phyloP scores from a whole-genome alignment of 1,140 invertebrate genomes.

The Scylla paramamosain region DNA sequence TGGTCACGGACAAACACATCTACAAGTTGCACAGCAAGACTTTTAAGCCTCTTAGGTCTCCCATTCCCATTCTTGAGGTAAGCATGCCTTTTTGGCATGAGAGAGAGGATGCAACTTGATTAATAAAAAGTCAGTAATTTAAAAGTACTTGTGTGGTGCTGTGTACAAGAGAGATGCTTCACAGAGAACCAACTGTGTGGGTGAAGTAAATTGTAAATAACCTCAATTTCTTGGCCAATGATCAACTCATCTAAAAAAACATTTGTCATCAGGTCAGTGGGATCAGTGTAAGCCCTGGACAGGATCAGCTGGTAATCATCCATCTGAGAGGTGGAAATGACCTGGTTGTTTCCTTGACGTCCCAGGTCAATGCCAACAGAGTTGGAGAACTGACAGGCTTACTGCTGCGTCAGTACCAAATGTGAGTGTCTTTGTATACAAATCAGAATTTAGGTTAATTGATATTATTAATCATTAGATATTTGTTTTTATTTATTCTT shows the following conservation, averaged over 20 bases:
- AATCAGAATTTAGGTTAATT: background rate
- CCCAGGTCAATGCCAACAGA: conserved; percentile 81
- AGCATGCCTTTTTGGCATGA: conserved; percentile 72
- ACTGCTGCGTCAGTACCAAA: conserved; percentile 81
- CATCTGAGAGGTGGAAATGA: conserved; percentile 94
- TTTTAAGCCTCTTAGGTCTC: conserved; percentile 93
- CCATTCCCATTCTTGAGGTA: conserved; percentile 88
- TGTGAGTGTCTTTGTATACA: conserved; percentile 78
- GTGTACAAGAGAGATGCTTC: background rate
- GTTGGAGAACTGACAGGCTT: conserved; percentile 93
- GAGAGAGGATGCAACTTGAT: background rate
- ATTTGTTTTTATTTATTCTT: too few relatives aligned
- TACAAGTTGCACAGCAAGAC: conserved; percentile 93
- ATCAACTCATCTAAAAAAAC: too few relatives aligned
- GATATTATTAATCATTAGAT: background rate
- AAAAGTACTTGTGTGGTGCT: background rate
- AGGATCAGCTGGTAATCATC: conserved; percentile 92
- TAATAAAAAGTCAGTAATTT: too few relatives aligned
- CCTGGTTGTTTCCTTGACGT: conserved; percentile 89
- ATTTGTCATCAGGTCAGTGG: conserved; percentile 87
- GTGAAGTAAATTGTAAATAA: background rate
- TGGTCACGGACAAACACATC: conserved; percentile 92
- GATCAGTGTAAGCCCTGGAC: conserved; percentile 88
- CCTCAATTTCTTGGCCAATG: background rate
- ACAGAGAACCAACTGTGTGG: background rate